A percentile compares a stretch with the other conserved stretches of the same genome.
phyloP scores from a whole-genome alignment of 2,888 invertebrate species.

The Digitonthophagus gazella region DNA sequence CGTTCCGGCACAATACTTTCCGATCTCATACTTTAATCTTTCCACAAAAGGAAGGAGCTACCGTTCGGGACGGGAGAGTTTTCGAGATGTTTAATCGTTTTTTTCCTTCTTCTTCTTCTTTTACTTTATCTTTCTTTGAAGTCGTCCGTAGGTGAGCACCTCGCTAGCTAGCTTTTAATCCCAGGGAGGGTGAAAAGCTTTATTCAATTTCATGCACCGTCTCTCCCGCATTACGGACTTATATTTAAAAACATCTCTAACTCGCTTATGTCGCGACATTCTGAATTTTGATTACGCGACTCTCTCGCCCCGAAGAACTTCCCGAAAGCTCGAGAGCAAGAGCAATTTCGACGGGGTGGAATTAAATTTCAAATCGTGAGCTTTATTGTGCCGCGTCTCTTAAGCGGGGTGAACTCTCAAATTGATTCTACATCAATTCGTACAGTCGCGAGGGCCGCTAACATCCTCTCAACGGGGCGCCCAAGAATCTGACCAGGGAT shows the following conservation, averaged over 20 bases:
- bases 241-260: constrained; percentile 38
- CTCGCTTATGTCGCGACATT: constrained; percentile 24
- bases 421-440: neutral
- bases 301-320: constrained; percentile 2
- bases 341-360: neutral
- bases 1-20: constrained; percentile 18
- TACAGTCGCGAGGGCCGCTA: too few relatives aligned
- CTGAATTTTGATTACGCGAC: constrained; percentile 29
- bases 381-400: neutral
- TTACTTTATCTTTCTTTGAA: constrained; percentile 1
- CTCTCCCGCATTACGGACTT: constrained; percentile 43
- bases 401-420: neutral
- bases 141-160: constrained; percentile 1
- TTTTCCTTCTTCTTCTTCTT: too few relatives aligned
- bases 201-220: constrained; percentile 49
- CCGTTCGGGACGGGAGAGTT: neutral
- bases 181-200: constrained; percentile 30
- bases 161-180: constrained; percentile 9
- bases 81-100: constrained; percentile 12
- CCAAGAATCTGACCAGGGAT: neutral
- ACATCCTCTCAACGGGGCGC: too few relatives aligned
- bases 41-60: constrained; percentile 9
- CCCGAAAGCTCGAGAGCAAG: neutral
- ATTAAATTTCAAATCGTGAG: constrained; percentile 3
- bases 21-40: constrained; percentile 18